These are phyloP conservation scores for Corella eumyota DNA, from an alignment of 23 tunicate species.

Conservation along the genomic window DNA sequence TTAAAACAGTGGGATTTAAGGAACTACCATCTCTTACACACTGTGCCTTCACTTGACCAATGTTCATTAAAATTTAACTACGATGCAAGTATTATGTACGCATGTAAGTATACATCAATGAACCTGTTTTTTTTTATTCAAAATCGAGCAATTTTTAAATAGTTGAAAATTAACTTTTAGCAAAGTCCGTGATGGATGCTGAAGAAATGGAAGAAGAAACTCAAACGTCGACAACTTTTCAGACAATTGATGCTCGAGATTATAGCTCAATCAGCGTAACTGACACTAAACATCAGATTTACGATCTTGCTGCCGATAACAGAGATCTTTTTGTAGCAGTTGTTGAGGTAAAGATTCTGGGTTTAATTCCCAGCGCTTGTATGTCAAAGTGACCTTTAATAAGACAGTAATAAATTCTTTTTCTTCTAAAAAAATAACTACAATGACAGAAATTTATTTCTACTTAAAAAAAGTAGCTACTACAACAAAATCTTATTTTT, in stretches of 20 bases:
- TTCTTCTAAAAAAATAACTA: no score
- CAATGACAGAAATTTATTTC: no score
- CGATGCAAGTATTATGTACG: slow-evolving; percentile 45
- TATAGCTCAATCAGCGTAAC: slow-evolving; percentile 55
- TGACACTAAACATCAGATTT: slow-evolving; percentile 54
- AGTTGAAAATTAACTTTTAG: no score
- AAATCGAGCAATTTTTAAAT: no score
- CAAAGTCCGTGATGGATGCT: slow-evolving; percentile 15
- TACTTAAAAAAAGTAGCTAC: no score
- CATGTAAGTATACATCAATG: slow-evolving; percentile 40
- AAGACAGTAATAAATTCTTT: no score
- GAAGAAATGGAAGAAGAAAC: slow-evolving; percentile 15
- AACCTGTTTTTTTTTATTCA: no score
- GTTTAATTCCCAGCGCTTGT: not conserved
- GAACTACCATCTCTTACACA: slow-evolving; percentile 58
- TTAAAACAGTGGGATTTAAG: slow-evolving; percentile 82
- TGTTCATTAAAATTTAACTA: slow-evolving; percentile 42
- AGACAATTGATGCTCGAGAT: slow-evolving; percentile 42
- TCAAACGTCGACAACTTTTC: slow-evolving; percentile 38
- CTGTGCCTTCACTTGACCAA: slow-evolving; percentile 70
- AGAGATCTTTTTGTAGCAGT: slow-evolving; percentile 51
- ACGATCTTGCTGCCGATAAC: slow-evolving; percentile 60
- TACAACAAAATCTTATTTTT: no score
- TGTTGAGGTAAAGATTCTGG: slow-evolving; percentile 67
- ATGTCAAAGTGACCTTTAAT: not conserved